phyloP scores from a whole-genome alignment of 2,888 invertebrate species.

The Galeruca laticollis region DNA sequence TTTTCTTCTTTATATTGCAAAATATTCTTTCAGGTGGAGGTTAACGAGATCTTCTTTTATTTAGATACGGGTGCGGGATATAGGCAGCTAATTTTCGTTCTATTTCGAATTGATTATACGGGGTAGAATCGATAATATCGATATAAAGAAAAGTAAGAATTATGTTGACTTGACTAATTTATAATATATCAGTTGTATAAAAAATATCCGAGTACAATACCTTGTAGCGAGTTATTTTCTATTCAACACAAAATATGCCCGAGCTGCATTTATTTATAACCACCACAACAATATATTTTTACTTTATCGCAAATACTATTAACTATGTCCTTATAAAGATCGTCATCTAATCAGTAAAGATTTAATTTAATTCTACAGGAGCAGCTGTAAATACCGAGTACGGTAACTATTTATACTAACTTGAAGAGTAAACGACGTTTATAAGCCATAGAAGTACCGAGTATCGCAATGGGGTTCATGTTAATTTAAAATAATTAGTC shows the following conservation, averaged over 20 bases:
- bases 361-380: constrained; percentile 12
- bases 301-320: not conserved
- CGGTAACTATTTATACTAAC: too few relatives aligned
- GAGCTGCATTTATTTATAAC: not conserved
- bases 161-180: not conserved
- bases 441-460: not conserved
- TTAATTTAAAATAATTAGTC: too few relatives aligned
- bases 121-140: not conserved
- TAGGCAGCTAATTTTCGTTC: constrained; percentile 27
- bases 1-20: constrained; percentile 47
- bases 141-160: not conserved
- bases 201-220: too few relatives aligned
- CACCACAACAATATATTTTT: not conserved
- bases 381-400: constrained; percentile 4
- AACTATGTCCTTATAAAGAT: constrained; percentile 2
- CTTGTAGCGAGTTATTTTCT: too few relatives aligned
- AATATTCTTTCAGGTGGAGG: constrained; percentile 47
- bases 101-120: constrained; percentile 27
- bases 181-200: too few relatives aligned
- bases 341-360: constrained; percentile 11
- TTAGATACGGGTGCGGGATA: constrained; percentile 13
- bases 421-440: not conserved
- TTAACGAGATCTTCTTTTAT: constrained; percentile 38
- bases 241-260: too few relatives aligned
- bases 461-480: too few relatives aligned